Evolutionary conservation across 2,888 invertebrate genomes (phyloP).

Genomic region (Amphiduros pacificus): DNA sequence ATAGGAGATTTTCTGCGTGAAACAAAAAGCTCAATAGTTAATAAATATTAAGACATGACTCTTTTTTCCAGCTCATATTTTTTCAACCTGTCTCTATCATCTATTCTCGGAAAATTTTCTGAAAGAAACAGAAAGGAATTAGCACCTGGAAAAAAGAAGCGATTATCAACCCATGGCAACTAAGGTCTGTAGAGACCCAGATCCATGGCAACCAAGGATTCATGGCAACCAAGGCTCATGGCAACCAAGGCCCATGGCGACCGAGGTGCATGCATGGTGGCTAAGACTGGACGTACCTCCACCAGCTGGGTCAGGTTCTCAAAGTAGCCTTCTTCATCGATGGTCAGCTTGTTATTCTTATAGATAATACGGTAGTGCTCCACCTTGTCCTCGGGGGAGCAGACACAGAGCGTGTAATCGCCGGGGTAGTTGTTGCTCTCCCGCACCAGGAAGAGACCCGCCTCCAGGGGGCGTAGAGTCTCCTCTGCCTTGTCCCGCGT

Average conservation of each 20-base stretch:
- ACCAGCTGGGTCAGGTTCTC: conserved; percentile 91
- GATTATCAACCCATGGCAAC: too few species aligned
- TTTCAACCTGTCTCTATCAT: too few species aligned
- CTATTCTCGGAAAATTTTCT: too few species aligned
- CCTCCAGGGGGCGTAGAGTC: conserved; percentile 70
- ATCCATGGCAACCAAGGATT: neutral
- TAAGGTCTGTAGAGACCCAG: too few species aligned
- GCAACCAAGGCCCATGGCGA: neutral
- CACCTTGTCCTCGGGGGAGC: conserved; percentile 86
- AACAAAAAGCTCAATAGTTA: too few species aligned
- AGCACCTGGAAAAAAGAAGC: too few species aligned
- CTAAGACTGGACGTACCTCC: conserved; percentile 74
- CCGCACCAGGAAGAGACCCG: conserved; percentile 91
- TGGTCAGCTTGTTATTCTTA: conserved; percentile 84
- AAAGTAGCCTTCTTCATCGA: conserved; percentile 98
- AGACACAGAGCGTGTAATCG: conserved; percentile 95
- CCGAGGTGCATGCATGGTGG: too few species aligned
- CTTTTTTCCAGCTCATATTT: too few species aligned
- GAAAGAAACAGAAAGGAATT: too few species aligned
- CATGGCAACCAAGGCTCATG: neutral
- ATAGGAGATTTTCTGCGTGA: too few species aligned
- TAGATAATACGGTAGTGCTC: conserved; percentile 92
- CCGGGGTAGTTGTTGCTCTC: conserved; percentile 99
- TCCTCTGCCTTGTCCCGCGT: conserved; percentile 91
- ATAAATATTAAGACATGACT: too few species aligned